Evolutionary conservation across 2,888 invertebrate genomes (phyloP), one percentile per base, ranked within the genome.

Genomic region (Epirrita christyi): DNA sequence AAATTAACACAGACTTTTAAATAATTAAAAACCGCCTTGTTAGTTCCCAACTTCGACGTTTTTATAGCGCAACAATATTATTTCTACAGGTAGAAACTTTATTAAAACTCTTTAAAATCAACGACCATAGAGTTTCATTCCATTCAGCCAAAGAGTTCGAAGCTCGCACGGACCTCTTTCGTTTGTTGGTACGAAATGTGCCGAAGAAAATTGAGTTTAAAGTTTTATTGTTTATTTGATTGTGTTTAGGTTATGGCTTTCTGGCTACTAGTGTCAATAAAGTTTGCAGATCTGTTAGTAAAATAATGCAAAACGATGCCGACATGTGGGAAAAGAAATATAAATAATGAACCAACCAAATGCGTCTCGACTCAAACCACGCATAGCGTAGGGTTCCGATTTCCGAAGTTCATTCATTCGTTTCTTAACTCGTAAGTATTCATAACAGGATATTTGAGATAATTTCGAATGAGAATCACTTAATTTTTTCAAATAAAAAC

Each of bases 1-100:
- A 86, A 86, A 89, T 89, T 88, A 88, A 88, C 88, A 85, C 83
- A 78, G 84, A 79, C 81, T 86, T 84, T 83, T 80, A 81, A 84
- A 86, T 89, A 88, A 88, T 89, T 88, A 89, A 88, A 66, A 87
- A 86, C 78, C 82, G 85, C 86, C 90, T 89, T 85, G 89, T 89
- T 89, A 90, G 86, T 67, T n/a, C 70, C 68, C 73, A 61, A 66
- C 61, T 78, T 77, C 73, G 79, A 79, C 78, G 83, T 78, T 85
- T 86, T 83, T 84, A 85, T 76, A 72, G 68, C 69, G 9, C 28
- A 37, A 61, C 70, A 67, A 67, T 70, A 68, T 65, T 71, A 67
- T 67, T 58, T 47, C 55, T 66, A 67, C 69, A 59, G 63, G 63
- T 62, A 59, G 47, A 56, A 9, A 37, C 38, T 15, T 36, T 14